Evolutionary conservation across 2,888 invertebrate species (phyloP).

Genomic region (Cheilosia vernalis): DNA sequence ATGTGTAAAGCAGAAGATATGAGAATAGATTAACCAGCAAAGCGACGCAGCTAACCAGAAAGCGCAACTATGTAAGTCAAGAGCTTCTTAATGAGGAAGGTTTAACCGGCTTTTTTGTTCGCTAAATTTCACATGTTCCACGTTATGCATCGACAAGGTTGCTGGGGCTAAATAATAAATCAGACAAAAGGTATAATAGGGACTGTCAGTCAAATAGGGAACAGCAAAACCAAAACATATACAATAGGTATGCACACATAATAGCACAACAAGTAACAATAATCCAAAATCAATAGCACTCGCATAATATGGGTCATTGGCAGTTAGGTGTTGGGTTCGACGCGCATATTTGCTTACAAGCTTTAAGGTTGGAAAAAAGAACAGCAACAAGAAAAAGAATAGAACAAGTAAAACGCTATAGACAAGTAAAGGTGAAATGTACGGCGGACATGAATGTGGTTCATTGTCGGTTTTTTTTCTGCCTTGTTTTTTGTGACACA

Average conservation of each 20-base stretch:
- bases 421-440: constrained; percentile 59
- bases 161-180: constrained; percentile 18
- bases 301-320: constrained; percentile 60
- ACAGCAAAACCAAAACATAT: not conserved
- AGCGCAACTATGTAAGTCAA: constrained; percentile 23
- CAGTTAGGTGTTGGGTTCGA: constrained; percentile 30
- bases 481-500: not conserved
- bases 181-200: constrained; percentile 52
- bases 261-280: constrained; percentile 31
- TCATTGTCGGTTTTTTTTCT: constrained; percentile 52
- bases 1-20: not conserved
- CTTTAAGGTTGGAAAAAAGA: not conserved
- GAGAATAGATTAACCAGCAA: not conserved
- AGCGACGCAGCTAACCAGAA: not conserved
- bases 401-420: not conserved
- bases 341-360: constrained; percentile 7
- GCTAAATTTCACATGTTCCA: not conserved
- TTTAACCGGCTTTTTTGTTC: not conserved
- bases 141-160: constrained; percentile 7
- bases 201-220: constrained; percentile 22
- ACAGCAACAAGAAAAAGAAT: not conserved
- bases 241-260: not conserved
- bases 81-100: not conserved
- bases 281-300: constrained; percentile 61
- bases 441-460: constrained; percentile 39